Percentiles rank a stretch among this genome's conserved stretches.
phyloP scores from a whole-genome alignment of 2,113 vertebrate species.

The Natator depressus region DNA sequence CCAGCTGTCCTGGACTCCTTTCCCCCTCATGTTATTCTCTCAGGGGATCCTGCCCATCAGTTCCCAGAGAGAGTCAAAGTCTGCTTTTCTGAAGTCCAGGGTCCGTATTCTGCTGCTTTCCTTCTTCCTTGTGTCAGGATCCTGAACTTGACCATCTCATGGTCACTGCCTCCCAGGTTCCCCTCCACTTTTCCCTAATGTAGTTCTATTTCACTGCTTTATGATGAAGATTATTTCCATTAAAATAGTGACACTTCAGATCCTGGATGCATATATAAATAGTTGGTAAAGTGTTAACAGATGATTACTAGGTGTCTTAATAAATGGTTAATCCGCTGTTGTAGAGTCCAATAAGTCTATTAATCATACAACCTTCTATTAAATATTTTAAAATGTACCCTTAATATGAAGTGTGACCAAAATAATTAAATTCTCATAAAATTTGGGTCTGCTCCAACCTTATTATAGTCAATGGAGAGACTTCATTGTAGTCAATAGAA shows the following conservation, averaged over 20 bases:
- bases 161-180: too few relatives aligned
- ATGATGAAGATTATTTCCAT: not conserved
- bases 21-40: too few relatives aligned
- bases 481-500: not conserved
- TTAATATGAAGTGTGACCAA: not conserved
- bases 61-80: too few relatives aligned
- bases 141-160: too few relatives aligned
- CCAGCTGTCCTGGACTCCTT: too few relatives aligned
- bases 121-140: too few relatives aligned
- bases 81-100: too few relatives aligned
- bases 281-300: not conserved
- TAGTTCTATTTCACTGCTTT: not conserved
- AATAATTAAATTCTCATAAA: not conserved
- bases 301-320: not conserved
- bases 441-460: not conserved
- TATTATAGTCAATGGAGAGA: not conserved
- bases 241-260: accelerated
- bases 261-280: not conserved
- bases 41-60: too few relatives aligned
- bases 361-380: not conserved
- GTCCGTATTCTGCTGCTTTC: too few relatives aligned
- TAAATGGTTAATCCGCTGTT: not conserved
- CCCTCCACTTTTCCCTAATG: not conserved
- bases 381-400: not conserved
- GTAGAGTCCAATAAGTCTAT: not conserved